Percentiles rank a stretch among this genome's conserved stretches.
Evolutionary conservation across 1,140 invertebrate species (phyloP).

Genomic region (Plutomurus gul): DNA sequence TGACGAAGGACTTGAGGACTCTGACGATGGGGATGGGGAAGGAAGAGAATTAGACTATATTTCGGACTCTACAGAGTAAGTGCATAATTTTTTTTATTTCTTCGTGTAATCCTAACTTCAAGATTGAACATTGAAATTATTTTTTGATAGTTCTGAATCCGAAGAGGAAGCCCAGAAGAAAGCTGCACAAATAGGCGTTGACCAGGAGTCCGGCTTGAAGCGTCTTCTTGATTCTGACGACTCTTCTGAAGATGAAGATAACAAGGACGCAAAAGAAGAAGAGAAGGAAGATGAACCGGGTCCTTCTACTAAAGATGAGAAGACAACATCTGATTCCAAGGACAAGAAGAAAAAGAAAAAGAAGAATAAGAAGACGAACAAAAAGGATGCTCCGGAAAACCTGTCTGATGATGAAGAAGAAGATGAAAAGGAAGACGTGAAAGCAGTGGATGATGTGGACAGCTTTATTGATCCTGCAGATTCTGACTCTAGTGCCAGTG

Average conservation of each 20-base stretch:
- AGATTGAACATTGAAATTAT: background rate
- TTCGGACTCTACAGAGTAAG: constrained; percentile 71
- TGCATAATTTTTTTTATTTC: background rate
- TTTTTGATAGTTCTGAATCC: constrained; percentile 64
- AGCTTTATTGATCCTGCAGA: constrained; percentile 59
- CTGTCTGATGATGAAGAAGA: constrained; percentile 67
- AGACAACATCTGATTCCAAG: constrained; percentile 44
- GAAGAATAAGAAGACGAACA: constrained; percentile 59
- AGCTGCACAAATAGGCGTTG: constrained; percentile 71
- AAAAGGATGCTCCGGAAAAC: constrained; percentile 75
- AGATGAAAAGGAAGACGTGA: constrained; percentile 63
- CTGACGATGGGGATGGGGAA: constrained; percentile 95
- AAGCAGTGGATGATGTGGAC: constrained; percentile 56
- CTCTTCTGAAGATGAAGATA: constrained; percentile 73
- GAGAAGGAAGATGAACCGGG: constrained; percentile 50
- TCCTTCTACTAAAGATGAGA: constrained; percentile 38
- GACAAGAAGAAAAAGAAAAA: constrained; percentile 53
- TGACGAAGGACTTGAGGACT: constrained; percentile 90
- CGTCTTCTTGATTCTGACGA: constrained; percentile 86
- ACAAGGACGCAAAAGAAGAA: constrained; percentile 57
- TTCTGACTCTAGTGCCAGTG: background rate
- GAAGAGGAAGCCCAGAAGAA: constrained; percentile 74
- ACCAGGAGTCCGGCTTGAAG: constrained; percentile 84
- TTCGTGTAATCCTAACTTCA: background rate
- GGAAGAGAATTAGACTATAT: constrained; percentile 87